Base-by-base conservation (phyloP, 2,797 vertebrate species). In the Alosa sapidissima region DNA sequence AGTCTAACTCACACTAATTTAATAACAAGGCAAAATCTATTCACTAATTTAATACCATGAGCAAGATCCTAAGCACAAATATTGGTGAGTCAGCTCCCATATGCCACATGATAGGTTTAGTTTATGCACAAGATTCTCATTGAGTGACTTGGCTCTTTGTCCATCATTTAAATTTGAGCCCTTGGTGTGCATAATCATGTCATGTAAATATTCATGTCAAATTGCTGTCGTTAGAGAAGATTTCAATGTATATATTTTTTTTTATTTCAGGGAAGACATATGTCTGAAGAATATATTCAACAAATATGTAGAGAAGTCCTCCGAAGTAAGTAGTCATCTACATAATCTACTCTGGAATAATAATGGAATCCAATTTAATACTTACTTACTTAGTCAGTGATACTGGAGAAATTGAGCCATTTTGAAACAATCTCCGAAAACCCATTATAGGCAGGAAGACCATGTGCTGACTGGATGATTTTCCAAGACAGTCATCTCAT, bases 241-340 rank as follows among this genome's bases (percentile, higher is more conserved):
- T 19, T 72, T 72, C 2, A 72, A 19, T 1, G 16, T 78, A 19
- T 45, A 24, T 65, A 2, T 78, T 41, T 75, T 6, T 16, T 95
- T 88, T 90, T 85, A 89, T 93, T 85, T 75, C 89, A 99, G 98
- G 95, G 94, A 83, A 96, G 92, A 92, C 95, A 95, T 87, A 93
- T 97, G 91, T 98, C 98, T 36, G 97, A 98, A 91, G 94, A 94
- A 88, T 97, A 96, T 92, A 98, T 99, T 93, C 96, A 96, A 1
- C 96, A 98, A 91, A 96, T 99, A 89, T 99, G 98, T 93, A 96
- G 95, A 90, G 97, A 99, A 75, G 94, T 99, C 85, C 93, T 99
- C 91, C 96, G 95, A 93, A 94, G 98, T 99, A 93, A 96, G 97
- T 97, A 87, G 68, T 41, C 13, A 78, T 36, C 1, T 72, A 11